Evolutionary conservation across 2,113 vertebrate species (phyloP).

Genomic region (Rhodinocichla rosea): DNA sequence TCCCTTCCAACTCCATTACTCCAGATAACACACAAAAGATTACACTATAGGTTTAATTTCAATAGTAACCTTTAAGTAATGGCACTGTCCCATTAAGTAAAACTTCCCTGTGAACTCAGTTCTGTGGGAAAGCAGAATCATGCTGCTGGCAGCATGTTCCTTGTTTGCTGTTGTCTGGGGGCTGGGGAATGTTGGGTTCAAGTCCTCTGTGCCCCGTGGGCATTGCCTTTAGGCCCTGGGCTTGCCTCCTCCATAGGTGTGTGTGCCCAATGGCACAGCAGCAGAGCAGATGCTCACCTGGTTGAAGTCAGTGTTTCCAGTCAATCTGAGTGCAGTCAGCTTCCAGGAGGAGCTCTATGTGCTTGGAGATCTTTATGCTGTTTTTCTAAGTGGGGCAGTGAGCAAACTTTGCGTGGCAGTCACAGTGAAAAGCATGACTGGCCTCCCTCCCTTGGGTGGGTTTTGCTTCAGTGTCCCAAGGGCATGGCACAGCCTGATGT

Average conservation of each 20-base stretch:
- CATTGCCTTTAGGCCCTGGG: background rate
- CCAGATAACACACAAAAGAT: background rate
- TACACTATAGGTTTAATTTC: background rate
- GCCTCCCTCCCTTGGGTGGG: background rate
- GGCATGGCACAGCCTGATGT: rapidly evolving
- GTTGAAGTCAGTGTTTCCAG: background rate
- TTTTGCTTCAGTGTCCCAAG: background rate
- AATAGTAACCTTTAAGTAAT: background rate
- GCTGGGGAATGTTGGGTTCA: rapidly evolving
- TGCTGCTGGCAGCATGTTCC: background rate
- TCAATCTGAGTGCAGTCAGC: background rate
- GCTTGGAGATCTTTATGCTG: background rate
- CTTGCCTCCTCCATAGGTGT: background rate
- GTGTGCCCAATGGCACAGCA: background rate
- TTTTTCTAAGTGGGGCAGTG: background rate
- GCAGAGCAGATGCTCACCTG: rapidly evolving
- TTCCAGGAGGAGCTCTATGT: background rate
- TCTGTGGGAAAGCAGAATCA: background rate
- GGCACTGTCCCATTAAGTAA: background rate
- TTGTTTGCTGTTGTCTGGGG: background rate
- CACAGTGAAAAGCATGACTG: background rate
- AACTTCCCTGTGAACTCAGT: background rate
- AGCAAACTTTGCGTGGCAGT: rapidly evolving
- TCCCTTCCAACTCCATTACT: background rate
- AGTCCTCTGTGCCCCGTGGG: background rate